Evolutionary conservation across 2,113 vertebrate species (phyloP), one percentile per base, ranked within the genome.

Genomic region (Gavialis gangeticus): DNA sequence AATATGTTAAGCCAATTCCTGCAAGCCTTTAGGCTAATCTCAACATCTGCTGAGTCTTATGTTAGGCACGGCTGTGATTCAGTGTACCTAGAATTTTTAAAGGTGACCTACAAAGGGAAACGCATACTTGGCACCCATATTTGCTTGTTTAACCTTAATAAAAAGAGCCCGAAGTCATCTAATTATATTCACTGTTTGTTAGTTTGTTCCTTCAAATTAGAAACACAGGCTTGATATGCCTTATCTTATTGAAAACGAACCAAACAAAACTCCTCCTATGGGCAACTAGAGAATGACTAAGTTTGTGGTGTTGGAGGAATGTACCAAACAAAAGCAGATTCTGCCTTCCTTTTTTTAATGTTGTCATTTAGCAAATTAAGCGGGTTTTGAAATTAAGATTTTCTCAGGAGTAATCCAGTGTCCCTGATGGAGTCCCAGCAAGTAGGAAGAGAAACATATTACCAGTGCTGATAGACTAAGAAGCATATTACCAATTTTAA

Each of bases 41-140:
- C 94, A 30, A 30, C 96, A 97, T 94, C 90, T 96, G 92, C 86
- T 90, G 84, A 79, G 56, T 91, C 91, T 94, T 96, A 95, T 81
- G 88, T 94, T 81, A 89, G 92, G 92, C 88, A 96, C 89, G 67
- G 8, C 88, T 94, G 86, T 87, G 82, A 93, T 83, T 96, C 84
- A 4, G 11, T 60, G 46, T 79, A 90, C 73, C 59, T 82, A 62
- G 2, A 8, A 2, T 54, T 79, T 76, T 57, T 19, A 81, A 85
- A 95, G 91, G 86, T 96, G 86, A 93, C 86, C 88, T 89, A 87
- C 34, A 87, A 94, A 27, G 75, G 24, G 85, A 94, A 91, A 21
- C 46, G 75, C 57, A 58, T n/a, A 75, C 55, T 82, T 91, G 80
- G 28, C 81, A 83, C 34, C 90, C 63, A 1, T 59, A 54, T 89